These are phyloP conservation scores for Sebastes nivosus DNA, from an alignment of 2,797 vertebrate species.

Conservation along the genomic window DNA sequence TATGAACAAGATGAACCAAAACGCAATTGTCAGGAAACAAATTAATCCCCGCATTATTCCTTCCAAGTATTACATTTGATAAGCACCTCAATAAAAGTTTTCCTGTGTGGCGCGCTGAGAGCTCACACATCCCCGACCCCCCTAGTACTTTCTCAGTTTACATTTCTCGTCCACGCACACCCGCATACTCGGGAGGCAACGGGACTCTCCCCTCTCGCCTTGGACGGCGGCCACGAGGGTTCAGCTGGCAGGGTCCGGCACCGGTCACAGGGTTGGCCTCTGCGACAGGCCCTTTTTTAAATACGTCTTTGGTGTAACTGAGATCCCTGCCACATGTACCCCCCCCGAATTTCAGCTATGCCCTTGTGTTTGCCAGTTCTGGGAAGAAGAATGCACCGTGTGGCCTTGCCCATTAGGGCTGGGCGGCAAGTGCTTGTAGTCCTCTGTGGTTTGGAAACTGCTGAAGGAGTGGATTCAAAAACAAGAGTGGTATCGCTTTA, in stretches of 20 bases:
- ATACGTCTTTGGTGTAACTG: slow-evolving; percentile 84
- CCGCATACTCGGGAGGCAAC: slow-evolving; percentile 51
- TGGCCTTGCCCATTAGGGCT: slow-evolving; percentile 76
- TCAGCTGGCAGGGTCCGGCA: slow-evolving; percentile 69
- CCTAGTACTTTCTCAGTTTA: slow-evolving; percentile 78
- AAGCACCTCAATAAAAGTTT: slow-evolving; percentile 64
- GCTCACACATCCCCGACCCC: slow-evolving; percentile 66
- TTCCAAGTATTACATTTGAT: slow-evolving; percentile 57
- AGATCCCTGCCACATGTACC: slow-evolving; percentile 79
- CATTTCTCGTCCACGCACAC: slow-evolving; percentile 63
- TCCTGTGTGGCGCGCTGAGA: slow-evolving; percentile 44
- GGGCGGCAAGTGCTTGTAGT: slow-evolving; percentile 60
- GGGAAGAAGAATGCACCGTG: slow-evolving; percentile 75
- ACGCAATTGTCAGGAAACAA: slow-evolving; percentile 56
- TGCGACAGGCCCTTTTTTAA: slow-evolving; percentile 79
- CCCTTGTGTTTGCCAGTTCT: slow-evolving; percentile 77
- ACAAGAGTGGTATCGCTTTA: slow-evolving; percentile 50
- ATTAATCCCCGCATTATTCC: slow-evolving; percentile 66
- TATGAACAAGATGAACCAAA: slow-evolving; percentile 45
- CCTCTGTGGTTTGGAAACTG: slow-evolving; percentile 66
- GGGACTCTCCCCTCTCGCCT: slow-evolving; percentile 51
- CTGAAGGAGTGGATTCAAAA: slow-evolving; percentile 65
- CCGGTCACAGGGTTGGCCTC: slow-evolving; percentile 76
- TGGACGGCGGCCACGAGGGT: slow-evolving; percentile 69
- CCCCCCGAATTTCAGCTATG: slow-evolving; percentile 80